Conservation (phyloP, 2,888 invertebrate species). For the Chrysolina americana region DNA sequence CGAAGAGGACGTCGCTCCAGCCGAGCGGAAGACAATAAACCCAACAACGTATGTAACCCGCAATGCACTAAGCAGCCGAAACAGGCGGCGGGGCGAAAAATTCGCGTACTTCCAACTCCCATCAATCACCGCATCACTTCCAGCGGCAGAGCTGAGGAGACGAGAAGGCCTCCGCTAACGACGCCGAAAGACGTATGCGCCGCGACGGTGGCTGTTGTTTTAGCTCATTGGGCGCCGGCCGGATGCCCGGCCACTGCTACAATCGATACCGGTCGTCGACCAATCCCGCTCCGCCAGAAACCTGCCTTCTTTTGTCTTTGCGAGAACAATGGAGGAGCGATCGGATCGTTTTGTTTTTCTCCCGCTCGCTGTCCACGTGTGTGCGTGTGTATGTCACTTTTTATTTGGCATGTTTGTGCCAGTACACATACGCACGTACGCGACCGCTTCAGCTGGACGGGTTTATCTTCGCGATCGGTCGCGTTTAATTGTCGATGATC, state of each 20-base stretch:
- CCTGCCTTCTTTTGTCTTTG: conserved; percentile 70
- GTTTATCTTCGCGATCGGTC: neutral
- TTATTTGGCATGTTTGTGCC: conserved; percentile 7
- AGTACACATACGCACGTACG: neutral
- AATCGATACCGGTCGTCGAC: conserved; percentile 68
- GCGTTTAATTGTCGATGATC: conserved; percentile 15
- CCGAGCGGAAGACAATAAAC: neutral
- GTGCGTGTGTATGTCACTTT: conserved; percentile 24
- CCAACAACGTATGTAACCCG: neutral
- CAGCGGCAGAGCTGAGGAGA: neutral
- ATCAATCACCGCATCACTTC: conserved; percentile 22
- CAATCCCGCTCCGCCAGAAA: conserved; percentile 66
- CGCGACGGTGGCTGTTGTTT: conserved; percentile 68
- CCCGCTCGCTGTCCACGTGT: conserved; percentile 22
- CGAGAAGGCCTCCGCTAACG: conserved; percentile 21
- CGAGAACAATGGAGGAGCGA: conserved; percentile 68
- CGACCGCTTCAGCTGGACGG: neutral
- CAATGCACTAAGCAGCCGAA: neutral
- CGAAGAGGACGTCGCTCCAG: no score
- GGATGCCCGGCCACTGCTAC: conserved; percentile 60
- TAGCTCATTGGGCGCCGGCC: conserved; percentile 70
- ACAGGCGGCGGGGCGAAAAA: neutral
- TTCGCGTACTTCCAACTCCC: neutral
- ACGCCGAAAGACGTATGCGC: conserved; percentile 57
- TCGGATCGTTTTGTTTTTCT: conserved; percentile 23